A percentile compares a stretch with the other conserved stretches of the same genome.
phyloP scores from a whole-genome alignment of 1,140 invertebrate genomes.

The Drosophila bocki region DNA sequence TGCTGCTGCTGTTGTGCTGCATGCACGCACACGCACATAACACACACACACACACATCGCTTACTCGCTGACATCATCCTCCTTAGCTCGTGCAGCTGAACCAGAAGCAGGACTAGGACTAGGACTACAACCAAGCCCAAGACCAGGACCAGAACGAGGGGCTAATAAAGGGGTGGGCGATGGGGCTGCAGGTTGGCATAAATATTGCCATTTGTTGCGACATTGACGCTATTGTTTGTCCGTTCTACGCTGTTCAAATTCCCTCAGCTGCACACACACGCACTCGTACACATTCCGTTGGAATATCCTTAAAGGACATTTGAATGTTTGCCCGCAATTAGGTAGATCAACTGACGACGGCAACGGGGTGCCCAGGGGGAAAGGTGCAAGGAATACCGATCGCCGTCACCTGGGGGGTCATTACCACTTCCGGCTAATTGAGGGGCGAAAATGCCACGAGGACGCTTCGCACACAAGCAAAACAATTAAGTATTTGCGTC shows the following conservation, averaged over 20 bases:
- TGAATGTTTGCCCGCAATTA: slow-evolving; percentile 49
- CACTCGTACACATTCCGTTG: slow-evolving; percentile 10
- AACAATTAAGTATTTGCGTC: slow-evolving; percentile 36
- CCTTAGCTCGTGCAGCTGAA: slow-evolving; percentile 37
- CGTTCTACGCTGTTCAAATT: slow-evolving; percentile 43
- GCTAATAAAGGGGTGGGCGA: slow-evolving; percentile 35
- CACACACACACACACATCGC: slow-evolving; percentile 18
- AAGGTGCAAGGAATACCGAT: slow-evolving; percentile 16
- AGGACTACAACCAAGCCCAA: background rate
- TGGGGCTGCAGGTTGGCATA: slow-evolving; percentile 21
- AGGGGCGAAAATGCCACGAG: slow-evolving; percentile 20
- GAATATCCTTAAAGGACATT: slow-evolving; percentile 43
- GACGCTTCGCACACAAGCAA: slow-evolving; percentile 16
- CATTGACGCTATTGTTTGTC: slow-evolving; percentile 49
- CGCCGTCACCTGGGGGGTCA: slow-evolving; percentile 34
- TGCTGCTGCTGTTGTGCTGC: slow-evolving; percentile 57
- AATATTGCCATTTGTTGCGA: slow-evolving; percentile 61
- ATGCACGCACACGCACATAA: slow-evolving; percentile 40
- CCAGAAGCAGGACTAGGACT: slow-evolving; percentile 3
- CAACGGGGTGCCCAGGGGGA: background rate
- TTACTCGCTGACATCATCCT: slow-evolving; percentile 76
- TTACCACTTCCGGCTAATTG: slow-evolving; percentile 50
- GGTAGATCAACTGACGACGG: slow-evolving; percentile 26
- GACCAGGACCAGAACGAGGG: background rate
- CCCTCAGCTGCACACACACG: slow-evolving; percentile 20